phyloP scores from a whole-genome alignment of 2,888 invertebrate species.

The Drosophila austrosaltans region DNA sequence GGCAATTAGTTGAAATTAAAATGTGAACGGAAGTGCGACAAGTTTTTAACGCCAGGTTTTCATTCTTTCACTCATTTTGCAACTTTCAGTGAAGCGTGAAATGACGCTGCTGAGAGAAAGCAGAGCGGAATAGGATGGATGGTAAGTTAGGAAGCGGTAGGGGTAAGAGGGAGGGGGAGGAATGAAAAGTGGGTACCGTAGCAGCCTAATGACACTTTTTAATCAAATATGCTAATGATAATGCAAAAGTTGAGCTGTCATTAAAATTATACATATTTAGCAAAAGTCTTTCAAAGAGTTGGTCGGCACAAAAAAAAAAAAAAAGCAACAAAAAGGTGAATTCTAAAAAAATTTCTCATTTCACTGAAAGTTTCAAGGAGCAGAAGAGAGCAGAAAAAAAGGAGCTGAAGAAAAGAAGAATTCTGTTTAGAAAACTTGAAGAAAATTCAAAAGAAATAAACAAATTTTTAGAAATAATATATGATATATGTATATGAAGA shows the following conservation, averaged over 20 bases:
- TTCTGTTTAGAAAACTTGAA: too few relatives aligned
- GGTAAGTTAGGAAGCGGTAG: background rate
- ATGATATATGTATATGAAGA: too few relatives aligned
- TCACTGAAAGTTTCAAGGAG: too few relatives aligned
- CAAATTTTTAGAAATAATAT: too few relatives aligned
- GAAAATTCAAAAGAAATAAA: too few relatives aligned
- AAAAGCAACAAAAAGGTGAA: too few relatives aligned
- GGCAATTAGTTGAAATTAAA: constrained; percentile 79
- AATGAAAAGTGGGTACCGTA: constrained; percentile 7
- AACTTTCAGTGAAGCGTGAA: constrained; percentile 71
- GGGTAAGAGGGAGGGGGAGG: background rate
- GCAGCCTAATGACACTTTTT: constrained; percentile 75
- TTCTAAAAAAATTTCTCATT: background rate
- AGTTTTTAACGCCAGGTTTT: constrained; percentile 54
- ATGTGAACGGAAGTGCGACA: constrained; percentile 57
- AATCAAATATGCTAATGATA: constrained; percentile 80
- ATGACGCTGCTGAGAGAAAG: constrained; percentile 35
- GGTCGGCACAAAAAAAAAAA: background rate
- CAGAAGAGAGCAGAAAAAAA: too few relatives aligned
- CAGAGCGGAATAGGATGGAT: constrained; percentile 33
- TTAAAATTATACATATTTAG: constrained; percentile 53
- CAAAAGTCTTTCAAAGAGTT: constrained; percentile 26
- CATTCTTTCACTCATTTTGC: constrained; percentile 50
- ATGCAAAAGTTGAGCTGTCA: constrained; percentile 56
- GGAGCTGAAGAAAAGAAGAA: too few relatives aligned